phyloP scores from a whole-genome alignment of 2,888 invertebrate genomes.

The Hirtodrosophila histrioides region DNA sequence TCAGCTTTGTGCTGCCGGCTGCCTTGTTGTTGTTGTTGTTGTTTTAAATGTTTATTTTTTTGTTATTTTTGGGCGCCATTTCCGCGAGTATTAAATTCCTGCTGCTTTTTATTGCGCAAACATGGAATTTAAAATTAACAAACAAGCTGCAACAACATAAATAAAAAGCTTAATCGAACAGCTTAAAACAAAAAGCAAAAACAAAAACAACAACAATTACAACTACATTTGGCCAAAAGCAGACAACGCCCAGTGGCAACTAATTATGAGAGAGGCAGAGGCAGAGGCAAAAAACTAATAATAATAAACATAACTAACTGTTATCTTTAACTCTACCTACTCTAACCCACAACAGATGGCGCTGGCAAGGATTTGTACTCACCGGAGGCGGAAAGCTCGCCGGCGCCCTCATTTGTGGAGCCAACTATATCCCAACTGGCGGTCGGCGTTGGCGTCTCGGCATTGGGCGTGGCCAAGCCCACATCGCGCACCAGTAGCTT shows the following conservation, averaged over 20 bases:
- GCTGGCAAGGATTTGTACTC: constrained; percentile 91
- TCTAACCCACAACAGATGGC: constrained; percentile 72
- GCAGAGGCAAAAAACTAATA: constrained; percentile 53
- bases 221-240: constrained; percentile 7
- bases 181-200: constrained; percentile 23
- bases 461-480: constrained; percentile 85
- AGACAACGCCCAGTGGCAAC: constrained; percentile 32
- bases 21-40: constrained; percentile 16
- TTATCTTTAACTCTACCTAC: constrained; percentile 41
- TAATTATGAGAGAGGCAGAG: constrained; percentile 45
- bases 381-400: constrained; percentile 87
- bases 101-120: constrained; percentile 69
- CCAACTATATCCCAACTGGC: constrained; percentile 71
- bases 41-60: constrained; percentile 11
- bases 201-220: constrained; percentile 24
- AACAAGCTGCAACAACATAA: constrained; percentile 49
- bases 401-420: constrained; percentile 85
- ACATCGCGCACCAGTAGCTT: constrained; percentile 95
- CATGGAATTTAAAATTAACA: constrained; percentile 78
- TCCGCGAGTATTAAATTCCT: constrained; percentile 72
- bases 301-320: constrained; percentile 58
- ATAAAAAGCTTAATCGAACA: constrained; percentile 51
- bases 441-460: constrained; percentile 56
- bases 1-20: constrained; percentile 54
- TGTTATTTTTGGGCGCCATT: constrained; percentile 43